These are phyloP conservation scores for Vandiemenella viatica DNA, from an alignment of 2,888 invertebrate species.

Conservation along the genomic window DNA sequence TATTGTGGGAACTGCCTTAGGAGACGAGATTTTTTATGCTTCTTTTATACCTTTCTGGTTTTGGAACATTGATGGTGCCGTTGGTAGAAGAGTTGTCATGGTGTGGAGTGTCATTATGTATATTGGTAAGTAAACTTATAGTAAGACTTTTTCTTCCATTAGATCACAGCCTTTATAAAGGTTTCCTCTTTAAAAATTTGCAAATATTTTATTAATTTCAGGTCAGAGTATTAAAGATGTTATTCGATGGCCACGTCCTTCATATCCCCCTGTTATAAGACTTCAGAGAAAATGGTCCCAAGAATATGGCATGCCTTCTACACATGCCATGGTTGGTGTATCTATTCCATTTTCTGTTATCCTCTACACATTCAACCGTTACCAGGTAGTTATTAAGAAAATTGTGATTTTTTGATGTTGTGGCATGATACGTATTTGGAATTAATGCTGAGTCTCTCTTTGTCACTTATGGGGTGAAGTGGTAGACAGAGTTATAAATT, in stretches of 20 bases:
- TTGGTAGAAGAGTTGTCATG: slow-evolving; percentile 65
- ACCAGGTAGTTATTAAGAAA: slow-evolving; percentile 33
- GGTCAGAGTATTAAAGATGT: slow-evolving; percentile 82
- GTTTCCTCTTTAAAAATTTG: too few relatives aligned
- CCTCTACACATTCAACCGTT: slow-evolving; percentile 63
- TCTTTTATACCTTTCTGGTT: slow-evolving; percentile 88
- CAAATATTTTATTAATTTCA: too few relatives aligned
- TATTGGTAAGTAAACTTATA: slow-evolving; percentile 43
- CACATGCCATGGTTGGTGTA: slow-evolving; percentile 82
- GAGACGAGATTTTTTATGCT: slow-evolving; percentile 82
- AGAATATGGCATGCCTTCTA: slow-evolving; percentile 92
- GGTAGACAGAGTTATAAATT: too few relatives aligned
- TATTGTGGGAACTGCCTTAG: slow-evolving; percentile 67
- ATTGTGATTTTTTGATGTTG: not conserved
- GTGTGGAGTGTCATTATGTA: slow-evolving; percentile 77
- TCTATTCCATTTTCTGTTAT: slow-evolving; percentile 76
- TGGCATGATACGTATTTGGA: too few relatives aligned
- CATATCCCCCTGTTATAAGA: slow-evolving; percentile 63
- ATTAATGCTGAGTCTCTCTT: too few relatives aligned
- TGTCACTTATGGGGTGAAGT: too few relatives aligned
- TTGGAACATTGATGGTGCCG: slow-evolving; percentile 84
- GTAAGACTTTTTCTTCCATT: not conserved
- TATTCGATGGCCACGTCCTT: slow-evolving; percentile 72
- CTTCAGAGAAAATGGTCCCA: slow-evolving; percentile 77
- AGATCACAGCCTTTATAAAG: too few relatives aligned